Base-by-base conservation (phyloP, 2,888 invertebrate genomes). In the Rhabditoides inermis region DNA sequence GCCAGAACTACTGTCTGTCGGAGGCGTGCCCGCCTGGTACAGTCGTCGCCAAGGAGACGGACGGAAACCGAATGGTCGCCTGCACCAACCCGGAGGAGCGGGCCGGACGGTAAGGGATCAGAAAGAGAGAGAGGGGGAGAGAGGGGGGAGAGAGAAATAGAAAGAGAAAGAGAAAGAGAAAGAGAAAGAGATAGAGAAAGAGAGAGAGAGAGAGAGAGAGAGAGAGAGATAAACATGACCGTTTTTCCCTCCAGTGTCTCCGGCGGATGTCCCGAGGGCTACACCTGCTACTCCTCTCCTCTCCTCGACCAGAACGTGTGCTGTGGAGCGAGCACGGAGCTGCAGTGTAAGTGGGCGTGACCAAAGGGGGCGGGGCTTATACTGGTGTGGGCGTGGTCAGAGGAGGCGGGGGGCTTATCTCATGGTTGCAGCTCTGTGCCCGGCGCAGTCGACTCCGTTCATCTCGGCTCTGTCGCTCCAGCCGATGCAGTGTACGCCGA, bases 401-500 rank as follows among this genome's bases (percentile, higher is more conserved):
- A n/a, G n/a, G n/a, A n/a, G n/a, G n/a, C n/a, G n/a, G n/a, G n/a
- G n/a, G n/a, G n/a, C n/a, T n/a, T n/a, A n/a, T n/a, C n/a, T n/a
- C 18, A 15, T 12, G 26, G 28, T 61, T 67, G 44, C 60, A 69
- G 73, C 70, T 3, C 65, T 74, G 10, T 74, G 74, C 51, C 74
- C 74, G 1, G 67, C 69, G 39, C 53, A 55, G n/a, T 74, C 73
- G 7, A 71, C 69, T 26, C 75, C 73, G 39, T 75, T 72, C 66
- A 70, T 75, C 56, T 70, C 68, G 23, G 74, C 73, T 7, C 65
- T 75, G 18, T 71, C 71, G 3, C 69, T 75, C n/a, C 73, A 73
- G 53, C 72, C 74, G 22, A 70, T 72, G 71, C 74, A 75, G 56
- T 75, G 75, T 54, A 73, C 73, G 10, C 75, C 75, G 28, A 75